Conservation (phyloP, 2,888 invertebrate species). For the Agrilus cyanescens region DNA sequence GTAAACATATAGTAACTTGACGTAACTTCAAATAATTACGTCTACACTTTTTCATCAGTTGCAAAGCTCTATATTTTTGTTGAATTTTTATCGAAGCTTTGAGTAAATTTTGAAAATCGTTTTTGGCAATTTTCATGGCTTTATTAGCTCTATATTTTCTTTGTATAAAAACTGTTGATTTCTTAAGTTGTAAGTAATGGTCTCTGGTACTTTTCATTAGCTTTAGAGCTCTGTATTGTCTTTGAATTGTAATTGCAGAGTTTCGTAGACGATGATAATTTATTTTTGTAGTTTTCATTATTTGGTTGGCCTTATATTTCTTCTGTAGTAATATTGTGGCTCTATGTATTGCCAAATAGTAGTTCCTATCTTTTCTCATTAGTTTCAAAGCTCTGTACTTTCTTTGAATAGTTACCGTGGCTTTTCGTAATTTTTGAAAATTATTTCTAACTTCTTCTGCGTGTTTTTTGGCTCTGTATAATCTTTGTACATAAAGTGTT, state of each 20-base stretch:
- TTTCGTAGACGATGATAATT: conserved; percentile 27
- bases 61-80: conserved; percentile 18
- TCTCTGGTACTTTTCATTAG: conserved; percentile 12
- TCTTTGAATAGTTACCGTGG: conserved; percentile 36
- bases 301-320: conserved; percentile 26
- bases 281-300: conserved; percentile 14
- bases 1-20: conserved; percentile 22
- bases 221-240: not conserved
- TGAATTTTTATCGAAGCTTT: conserved; percentile 24
- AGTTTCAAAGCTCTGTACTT: conserved; percentile 7
- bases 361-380: conserved; percentile 20
- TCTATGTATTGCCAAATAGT: conserved; percentile 12
- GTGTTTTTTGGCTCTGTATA: conserved; percentile 19
- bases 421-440: conserved; percentile 23
- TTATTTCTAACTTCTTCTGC: conserved; percentile 14
- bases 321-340: conserved; percentile 19
- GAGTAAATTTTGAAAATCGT: conserved; percentile 16
- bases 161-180: conserved; percentile 19
- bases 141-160: conserved; percentile 30
- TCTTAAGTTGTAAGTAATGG: conserved; percentile 9
- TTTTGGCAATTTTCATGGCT: conserved; percentile 16
- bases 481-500: conserved; percentile 20
- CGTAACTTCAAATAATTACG: conserved; percentile 19
- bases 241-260: conserved; percentile 19
- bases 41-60: conserved; percentile 10